Evolutionary conservation across 2,797 vertebrate genomes (phyloP).

Genomic region (Gorsachius magnificus): DNA sequence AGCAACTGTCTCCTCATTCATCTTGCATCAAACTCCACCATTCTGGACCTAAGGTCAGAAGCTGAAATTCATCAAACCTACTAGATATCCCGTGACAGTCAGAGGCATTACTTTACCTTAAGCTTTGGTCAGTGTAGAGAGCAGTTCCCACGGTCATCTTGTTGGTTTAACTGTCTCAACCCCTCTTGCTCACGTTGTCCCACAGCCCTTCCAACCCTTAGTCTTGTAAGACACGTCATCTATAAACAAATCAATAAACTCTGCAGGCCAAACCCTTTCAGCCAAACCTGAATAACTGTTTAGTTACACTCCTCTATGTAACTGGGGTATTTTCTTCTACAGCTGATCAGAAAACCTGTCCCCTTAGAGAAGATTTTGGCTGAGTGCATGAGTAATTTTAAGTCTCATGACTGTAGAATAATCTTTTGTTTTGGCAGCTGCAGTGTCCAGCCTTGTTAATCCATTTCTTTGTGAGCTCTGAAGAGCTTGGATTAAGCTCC

Average conservation of each 20-base stretch:
- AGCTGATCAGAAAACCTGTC: not conserved
- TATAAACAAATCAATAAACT: not conserved
- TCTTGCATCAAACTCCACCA: not conserved
- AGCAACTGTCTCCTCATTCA: not conserved
- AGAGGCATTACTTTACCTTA: not conserved
- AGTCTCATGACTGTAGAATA: not conserved
- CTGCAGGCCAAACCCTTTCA: not conserved
- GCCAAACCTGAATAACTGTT: not conserved
- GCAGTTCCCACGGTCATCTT: not conserved
- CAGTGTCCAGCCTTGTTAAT: not conserved
- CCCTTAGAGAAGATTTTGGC: not conserved
- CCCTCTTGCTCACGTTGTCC: not conserved
- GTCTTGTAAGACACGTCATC: not conserved
- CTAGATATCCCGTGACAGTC: not conserved
- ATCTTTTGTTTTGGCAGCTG: not conserved
- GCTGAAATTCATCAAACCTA: not conserved
- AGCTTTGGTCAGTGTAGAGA: not conserved
- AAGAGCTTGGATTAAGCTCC: not conserved
- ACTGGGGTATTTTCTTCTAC: not conserved
- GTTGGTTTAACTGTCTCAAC: not conserved
- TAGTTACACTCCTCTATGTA: not conserved
- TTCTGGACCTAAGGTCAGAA: not conserved
- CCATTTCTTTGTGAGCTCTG: not conserved
- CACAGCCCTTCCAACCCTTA: not conserved
- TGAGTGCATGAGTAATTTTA: not conserved